Evolutionary conservation across 2,797 vertebrate genomes (phyloP), one percentile per base, ranked within the genome.

Genomic region (Enteromius trimaculatus): DNA sequence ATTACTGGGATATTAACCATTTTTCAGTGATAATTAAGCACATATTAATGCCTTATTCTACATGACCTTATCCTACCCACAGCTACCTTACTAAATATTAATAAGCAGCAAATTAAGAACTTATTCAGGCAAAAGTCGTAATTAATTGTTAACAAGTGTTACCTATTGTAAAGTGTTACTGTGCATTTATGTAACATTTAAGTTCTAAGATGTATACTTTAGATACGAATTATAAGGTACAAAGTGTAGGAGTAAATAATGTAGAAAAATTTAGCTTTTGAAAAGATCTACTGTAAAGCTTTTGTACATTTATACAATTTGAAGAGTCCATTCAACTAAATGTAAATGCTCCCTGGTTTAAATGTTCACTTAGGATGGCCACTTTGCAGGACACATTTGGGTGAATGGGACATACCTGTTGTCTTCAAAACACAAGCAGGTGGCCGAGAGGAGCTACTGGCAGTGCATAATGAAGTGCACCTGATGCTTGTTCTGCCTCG

Each of bases 401-500:
- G 47, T 29, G 16, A 31, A 19, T 51, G 17, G 13, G 10, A 31
- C 69, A 74, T 34, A 74, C 17, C 47, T 51, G 47, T 72, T 53
- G 29, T 53, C 47, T 74, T 51, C 26, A 72, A 34, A 47, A 58
- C 31, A 39, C 21, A 37, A 68, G 44, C 44, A 53, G 44, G 31
- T 51, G 29, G 60, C 42, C 60, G 16, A 34, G 3, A n/a, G 29
- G 44, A 29, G 7, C 71, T 53, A 4, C 44, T 31, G 47, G 70
- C 71, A 53, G 71, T 34, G 71, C 19, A 74, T 53, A 19, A 74
- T 74, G 21, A 72, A 53, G 29, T 53, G 71, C 71, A 53, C 71
- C 71, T 74, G 71, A 53, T 53, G 29, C 47, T 34, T 74, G 47
- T 53, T 74, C 47, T 74, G 71, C 71, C 31, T 74, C 1, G 3